Base-by-base conservation (phyloP, 2,888 invertebrate genomes). In the Lasioglossum marginatum region DNA sequence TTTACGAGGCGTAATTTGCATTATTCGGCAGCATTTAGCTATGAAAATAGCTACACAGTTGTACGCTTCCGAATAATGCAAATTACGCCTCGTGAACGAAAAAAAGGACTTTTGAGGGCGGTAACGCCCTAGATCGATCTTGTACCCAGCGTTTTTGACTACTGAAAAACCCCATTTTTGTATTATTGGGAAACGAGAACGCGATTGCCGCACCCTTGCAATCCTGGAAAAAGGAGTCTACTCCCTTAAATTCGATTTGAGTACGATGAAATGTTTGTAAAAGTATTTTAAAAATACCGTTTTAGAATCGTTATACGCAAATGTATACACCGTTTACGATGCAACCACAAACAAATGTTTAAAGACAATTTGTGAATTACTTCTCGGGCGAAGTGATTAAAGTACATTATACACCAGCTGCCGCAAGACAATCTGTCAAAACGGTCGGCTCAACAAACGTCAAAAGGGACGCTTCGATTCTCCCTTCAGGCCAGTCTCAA, bases 381-480 rank as follows among this genome's bases (percentile, higher is more conserved):
- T 31, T 63, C 2, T 31, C 6, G 27, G 63, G 0, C 63, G 63
- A 4, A 63, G 82, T 75, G 75, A 82, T 82, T 86, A 86, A 82
- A 70, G 80, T 75, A 70, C 74, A 52, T 79, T 79, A 45, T 27
- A 68, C 52, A 43, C 82, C 37, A 63, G 16, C 34, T 76, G 52
- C 19, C 68, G 23, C 37, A 79, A 71, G 87, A 75, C 82, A 79
- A 86, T 86, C 85, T 74, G 87, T 82, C 81, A 82, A 75, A 86
- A 86, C 79, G 86, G 74, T 85, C 85, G 81, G 81, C 52, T 82
- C 76, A 52, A 82, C 72, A 86, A 83, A 83, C 80, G 86, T 87
- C 87, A 83, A 81, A 87, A 82, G 78, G 82, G 83, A 87, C 71
- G 77, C 70, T 87, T 87, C 87, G 87, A 87, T 82, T 71, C 77